phyloP scores from a whole-genome alignment of 2,797 vertebrate genomes.

The Eidolon dupreanum region DNA sequence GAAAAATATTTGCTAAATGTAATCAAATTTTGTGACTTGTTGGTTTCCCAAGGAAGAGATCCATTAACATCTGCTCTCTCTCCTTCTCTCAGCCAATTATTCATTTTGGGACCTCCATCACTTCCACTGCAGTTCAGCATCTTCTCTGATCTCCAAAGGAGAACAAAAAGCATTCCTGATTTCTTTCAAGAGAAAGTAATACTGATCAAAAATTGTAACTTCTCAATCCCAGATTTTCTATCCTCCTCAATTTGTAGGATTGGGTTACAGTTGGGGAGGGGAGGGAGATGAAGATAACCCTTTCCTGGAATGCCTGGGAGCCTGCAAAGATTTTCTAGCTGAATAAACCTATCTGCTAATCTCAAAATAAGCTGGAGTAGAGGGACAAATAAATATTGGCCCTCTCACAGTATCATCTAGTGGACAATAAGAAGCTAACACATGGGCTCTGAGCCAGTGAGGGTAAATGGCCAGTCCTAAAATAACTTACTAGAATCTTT shows the following conservation, averaged over 20 bases:
- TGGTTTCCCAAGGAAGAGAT: not conserved
- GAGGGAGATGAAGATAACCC: not conserved
- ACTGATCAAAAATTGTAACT: not conserved
- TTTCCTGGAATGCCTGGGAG: not conserved
- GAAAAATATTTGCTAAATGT: not conserved
- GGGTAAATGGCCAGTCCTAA: not conserved
- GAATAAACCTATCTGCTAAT: not conserved
- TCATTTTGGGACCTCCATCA: not conserved
- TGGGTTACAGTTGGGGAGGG: not conserved
- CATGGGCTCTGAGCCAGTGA: not conserved
- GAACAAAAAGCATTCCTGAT: not conserved
- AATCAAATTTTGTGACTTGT: not conserved
- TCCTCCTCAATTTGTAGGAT: not conserved
- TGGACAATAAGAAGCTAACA: constrained; percentile 38
- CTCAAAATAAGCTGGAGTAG: not conserved
- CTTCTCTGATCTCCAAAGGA: constrained; percentile 4
- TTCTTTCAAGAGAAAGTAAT: not conserved
- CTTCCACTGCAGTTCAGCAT: not conserved
- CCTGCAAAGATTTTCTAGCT: not conserved
- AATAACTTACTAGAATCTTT: constrained; percentile 34
- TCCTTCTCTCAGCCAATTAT: not conserved
- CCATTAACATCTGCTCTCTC: not conserved
- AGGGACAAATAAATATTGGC: not conserved
- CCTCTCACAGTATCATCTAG: constrained; percentile 58
- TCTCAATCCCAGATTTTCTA: not conserved